These are phyloP conservation scores for Phyto melanocephala DNA, from an alignment of 2,888 invertebrate species.

Conservation along the genomic window DNA sequence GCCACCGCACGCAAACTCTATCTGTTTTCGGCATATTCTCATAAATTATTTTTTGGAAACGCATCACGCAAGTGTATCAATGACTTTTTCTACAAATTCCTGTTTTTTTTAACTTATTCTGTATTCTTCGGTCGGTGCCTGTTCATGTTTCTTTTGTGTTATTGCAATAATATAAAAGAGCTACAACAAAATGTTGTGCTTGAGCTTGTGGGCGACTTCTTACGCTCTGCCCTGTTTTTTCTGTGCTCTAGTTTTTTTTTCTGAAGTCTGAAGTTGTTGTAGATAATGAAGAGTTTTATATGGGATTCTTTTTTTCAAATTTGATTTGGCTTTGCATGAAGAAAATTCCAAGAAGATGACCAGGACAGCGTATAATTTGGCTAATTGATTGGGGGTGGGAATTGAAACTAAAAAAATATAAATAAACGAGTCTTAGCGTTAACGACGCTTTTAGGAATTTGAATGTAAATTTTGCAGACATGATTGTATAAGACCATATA, in stretches of 20 bases:
- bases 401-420: constrained; percentile 63
- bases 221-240: constrained; percentile 69
- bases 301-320: constrained; percentile 62
- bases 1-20: constrained; percentile 67
- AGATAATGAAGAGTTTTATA: constrained; percentile 29
- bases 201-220: constrained; percentile 76
- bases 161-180: background rate
- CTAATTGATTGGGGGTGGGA: constrained; percentile 77
- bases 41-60: constrained; percentile 77
- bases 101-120: constrained; percentile 25
- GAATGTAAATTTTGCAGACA: constrained; percentile 46
- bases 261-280: constrained; percentile 2
- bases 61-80: constrained; percentile 76
- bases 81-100: constrained; percentile 63
- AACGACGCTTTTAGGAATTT: constrained; percentile 7
- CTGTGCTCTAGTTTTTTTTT: constrained; percentile 62
- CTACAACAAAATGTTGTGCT: constrained; percentile 64
- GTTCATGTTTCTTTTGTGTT: constrained; percentile 15
- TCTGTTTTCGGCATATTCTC: constrained; percentile 71
- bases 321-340: constrained; percentile 65
- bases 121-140: constrained; percentile 66
- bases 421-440: constrained; percentile 29
- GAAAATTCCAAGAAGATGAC: constrained; percentile 73
- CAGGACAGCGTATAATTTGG: constrained; percentile 74
- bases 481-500: background rate